These are phyloP conservation scores for Gerris buenoi DNA, from an alignment of 1,140 invertebrate species.

Conservation along the genomic window DNA sequence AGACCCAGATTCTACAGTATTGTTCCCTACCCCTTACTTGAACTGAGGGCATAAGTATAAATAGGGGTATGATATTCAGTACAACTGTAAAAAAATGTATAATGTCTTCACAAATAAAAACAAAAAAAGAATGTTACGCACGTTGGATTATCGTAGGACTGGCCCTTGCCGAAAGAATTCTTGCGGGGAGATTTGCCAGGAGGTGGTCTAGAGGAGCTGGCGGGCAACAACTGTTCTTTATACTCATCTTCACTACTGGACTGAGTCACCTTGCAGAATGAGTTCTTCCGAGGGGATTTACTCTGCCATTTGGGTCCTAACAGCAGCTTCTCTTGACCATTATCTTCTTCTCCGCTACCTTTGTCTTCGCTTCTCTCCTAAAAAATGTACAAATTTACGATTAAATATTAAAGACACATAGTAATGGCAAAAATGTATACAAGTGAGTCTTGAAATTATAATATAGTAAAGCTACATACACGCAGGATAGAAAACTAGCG, in stretches of 20 bases:
- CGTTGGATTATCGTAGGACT: slow-evolving; percentile 15
- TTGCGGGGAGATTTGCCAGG: neutral
- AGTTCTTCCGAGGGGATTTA: neutral
- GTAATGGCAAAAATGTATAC: too few species aligned
- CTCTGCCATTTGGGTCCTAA: neutral
- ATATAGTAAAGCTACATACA: too few species aligned
- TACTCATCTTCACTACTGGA: slow-evolving; percentile 5
- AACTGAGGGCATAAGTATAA: too few species aligned
- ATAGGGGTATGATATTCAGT: too few species aligned
- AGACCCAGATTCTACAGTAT: too few species aligned
- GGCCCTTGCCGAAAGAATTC: slow-evolving; percentile 11
- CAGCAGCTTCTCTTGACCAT: neutral
- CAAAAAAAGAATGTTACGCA: too few species aligned
- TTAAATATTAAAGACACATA: too few species aligned
- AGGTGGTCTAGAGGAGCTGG: neutral
- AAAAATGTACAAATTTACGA: neutral
- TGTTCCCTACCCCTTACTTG: too few species aligned
- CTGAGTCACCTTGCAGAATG: neutral
- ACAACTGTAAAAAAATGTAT: too few species aligned
- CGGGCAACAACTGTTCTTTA: neutral
- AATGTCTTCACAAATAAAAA: too few species aligned
- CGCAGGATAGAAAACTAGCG: too few species aligned
- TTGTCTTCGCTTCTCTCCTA: neutral
- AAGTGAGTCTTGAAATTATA: too few species aligned
- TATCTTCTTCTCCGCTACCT: neutral